Base-by-base conservation (phyloP, 2,797 vertebrate genomes). In the Hoplostethus mediterraneus region DNA sequence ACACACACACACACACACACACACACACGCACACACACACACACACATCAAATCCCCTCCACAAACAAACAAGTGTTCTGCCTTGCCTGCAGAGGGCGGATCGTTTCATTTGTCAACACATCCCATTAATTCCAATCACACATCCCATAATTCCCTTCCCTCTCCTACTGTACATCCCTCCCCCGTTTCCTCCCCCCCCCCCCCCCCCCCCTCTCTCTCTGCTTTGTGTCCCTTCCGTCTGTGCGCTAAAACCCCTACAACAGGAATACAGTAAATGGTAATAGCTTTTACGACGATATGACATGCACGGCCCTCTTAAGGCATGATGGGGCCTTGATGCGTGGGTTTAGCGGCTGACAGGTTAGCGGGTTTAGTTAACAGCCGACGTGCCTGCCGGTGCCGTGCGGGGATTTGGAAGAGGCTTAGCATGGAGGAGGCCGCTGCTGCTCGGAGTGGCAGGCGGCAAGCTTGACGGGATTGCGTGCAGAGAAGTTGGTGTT, bases 241-340 rank as follows among this genome's bases (percentile, higher is more conserved):
- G 53, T 7, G 13, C 49, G 65, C 33, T 75, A 67, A 82, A 81
- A 67, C 55, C 79, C 79, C 48, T 13, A 17, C 65, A 60, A 69
- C 73, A 64, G 74, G 79, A 87, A 86, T 82, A 83, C 75, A 83
- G 85, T 84, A 42, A 42, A 88, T 51, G 64, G 49, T 83, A 89
- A 90, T 85, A 65, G 73, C 79, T 84, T 86, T 83, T 57, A 71
- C 75, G 60, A 68, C 81, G 63, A 88, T 68, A 84, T 36, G 73
- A 82, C 81, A 83, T 73, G 83, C 76, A 62, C 52, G 70, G 73
- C 67, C 85, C 73, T 87, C 87, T 90, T 87, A 87, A 86, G 83
- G 87, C 92, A 94, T 92, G 92, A 93, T 90, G 84, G 85, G 85
- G 87, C 90, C 76, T 94, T 92, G 88, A 91, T 92, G 89, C 75